Percentiles rank a stretch among this genome's conserved stretches.
These are phyloP conservation scores for Macquaria australasica DNA, from an alignment of 2,113 vertebrate species.

Conservation along the genomic window DNA sequence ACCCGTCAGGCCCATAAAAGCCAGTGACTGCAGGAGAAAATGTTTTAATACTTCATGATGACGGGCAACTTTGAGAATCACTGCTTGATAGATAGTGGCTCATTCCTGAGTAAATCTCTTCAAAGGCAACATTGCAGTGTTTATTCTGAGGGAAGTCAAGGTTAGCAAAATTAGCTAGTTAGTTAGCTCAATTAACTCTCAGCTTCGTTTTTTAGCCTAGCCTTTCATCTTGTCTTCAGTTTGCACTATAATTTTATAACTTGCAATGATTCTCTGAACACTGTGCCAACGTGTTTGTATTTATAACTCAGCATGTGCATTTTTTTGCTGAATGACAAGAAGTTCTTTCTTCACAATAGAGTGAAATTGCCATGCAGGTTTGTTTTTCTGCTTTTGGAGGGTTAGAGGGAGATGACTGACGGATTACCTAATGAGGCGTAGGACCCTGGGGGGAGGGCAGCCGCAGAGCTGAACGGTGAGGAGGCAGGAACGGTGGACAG, in stretches of 20 bases:
- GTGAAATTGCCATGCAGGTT: not conserved
- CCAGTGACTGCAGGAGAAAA: constrained; percentile 61
- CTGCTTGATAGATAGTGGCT: not conserved
- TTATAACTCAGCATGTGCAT: not conserved
- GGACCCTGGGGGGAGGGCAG: constrained; percentile 96
- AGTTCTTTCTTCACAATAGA: not conserved
- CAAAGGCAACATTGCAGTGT: not conserved
- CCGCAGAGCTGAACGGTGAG: constrained; percentile 92
- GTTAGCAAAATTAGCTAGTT: not conserved
- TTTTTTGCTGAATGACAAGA: not conserved
- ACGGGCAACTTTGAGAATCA: constrained; percentile 13
- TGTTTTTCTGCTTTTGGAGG: not conserved
- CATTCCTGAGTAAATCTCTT: not conserved
- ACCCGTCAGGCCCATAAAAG: constrained; percentile 67
- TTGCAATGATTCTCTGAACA: not conserved
- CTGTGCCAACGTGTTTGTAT: not conserved
- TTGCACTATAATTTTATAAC: not conserved
- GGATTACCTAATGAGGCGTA: constrained; percentile 96
- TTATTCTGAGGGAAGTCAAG: not conserved
- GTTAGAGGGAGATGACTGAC: not conserved
- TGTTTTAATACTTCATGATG: constrained; percentile 42
- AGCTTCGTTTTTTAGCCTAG: not conserved
- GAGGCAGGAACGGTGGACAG: constrained; percentile 88
- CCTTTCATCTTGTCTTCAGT: not conserved
- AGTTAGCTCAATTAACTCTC: not conserved